phyloP scores from a whole-genome alignment of 2,888 invertebrate species.

The Tinea semifulvella region DNA sequence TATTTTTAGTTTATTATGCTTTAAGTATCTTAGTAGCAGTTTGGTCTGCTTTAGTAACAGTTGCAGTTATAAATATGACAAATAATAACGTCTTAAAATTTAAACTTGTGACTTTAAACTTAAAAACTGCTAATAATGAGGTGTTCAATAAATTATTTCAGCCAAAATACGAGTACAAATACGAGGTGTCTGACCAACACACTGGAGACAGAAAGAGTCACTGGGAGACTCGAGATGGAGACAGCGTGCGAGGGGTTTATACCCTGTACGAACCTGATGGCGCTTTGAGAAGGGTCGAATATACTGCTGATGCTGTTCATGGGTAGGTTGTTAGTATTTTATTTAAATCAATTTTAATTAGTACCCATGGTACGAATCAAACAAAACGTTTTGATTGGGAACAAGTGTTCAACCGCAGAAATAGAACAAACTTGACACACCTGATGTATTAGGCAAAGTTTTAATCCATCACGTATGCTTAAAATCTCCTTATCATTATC shows the following conservation, averaged over 20 bases:
- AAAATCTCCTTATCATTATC: no score
- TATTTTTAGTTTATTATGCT: neutral
- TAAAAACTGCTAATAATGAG: neutral
- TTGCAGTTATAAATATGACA: no score
- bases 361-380: no score
- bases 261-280: slow-evolving; percentile 59
- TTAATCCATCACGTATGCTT: no score
- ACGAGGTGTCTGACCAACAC: slow-evolving; percentile 60
- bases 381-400: no score
- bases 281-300: slow-evolving; percentile 56
- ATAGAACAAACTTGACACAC: no score
- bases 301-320: slow-evolving; percentile 53
- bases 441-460: no score
- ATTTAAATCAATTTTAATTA: no score
- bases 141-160: neutral
- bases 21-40: neutral
- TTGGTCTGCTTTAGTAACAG: neutral
- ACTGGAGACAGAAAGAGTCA: slow-evolving; percentile 62
- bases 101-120: neutral
- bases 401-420: no score
- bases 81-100: no score
- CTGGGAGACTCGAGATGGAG: slow-evolving; percentile 60
- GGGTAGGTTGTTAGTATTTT: slow-evolving; percentile 33
- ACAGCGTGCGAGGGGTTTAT: slow-evolving; percentile 55
- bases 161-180: slow-evolving; percentile 60